phyloP scores from a whole-genome alignment of 2,888 invertebrate genomes.

The Nephrocerus scutellatus region DNA sequence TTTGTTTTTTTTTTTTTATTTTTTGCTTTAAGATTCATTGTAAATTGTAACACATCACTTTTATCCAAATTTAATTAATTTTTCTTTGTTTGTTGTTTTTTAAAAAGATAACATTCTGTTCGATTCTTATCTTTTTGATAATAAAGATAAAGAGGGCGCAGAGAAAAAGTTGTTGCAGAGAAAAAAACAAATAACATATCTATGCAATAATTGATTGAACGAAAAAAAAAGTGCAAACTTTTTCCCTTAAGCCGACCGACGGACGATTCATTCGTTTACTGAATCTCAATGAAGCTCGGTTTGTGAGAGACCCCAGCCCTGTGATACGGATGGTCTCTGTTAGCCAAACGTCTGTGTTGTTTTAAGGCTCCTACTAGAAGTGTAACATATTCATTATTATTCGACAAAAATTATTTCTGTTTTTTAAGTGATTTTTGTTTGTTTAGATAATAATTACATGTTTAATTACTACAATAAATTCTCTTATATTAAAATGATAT shows the following conservation, averaged over 20 bases:
- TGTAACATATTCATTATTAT: constrained; percentile 4
- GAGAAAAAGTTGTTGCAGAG: no score
- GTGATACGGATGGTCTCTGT: constrained; percentile 94
- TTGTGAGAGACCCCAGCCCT: constrained; percentile 78
- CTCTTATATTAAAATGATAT: constrained; percentile 1
- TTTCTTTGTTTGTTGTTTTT: no score
- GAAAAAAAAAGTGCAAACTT: no score
- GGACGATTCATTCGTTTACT: constrained; percentile 28
- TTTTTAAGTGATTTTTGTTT: constrained; percentile 7
- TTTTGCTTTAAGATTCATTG: constrained; percentile 8
- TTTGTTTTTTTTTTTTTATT: constrained; percentile 9
- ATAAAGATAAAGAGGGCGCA: no score
- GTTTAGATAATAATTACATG: constrained; percentile 7
- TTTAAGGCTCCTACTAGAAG: constrained; percentile 49
- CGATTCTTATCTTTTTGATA: no score
- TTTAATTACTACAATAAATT: constrained; percentile 6
- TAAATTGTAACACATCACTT: no score
- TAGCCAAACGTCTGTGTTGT: constrained; percentile 77
- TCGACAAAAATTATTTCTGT: neutral
- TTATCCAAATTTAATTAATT: no score
- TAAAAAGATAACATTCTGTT: no score
- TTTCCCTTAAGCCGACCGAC: no score
- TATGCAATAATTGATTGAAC: no score
- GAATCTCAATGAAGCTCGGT: constrained; percentile 44
- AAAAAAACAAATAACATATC: no score